These are phyloP conservation scores for Zaprionus bogoriensis DNA, from an alignment of 2,888 invertebrate species.

Conservation along the genomic window DNA sequence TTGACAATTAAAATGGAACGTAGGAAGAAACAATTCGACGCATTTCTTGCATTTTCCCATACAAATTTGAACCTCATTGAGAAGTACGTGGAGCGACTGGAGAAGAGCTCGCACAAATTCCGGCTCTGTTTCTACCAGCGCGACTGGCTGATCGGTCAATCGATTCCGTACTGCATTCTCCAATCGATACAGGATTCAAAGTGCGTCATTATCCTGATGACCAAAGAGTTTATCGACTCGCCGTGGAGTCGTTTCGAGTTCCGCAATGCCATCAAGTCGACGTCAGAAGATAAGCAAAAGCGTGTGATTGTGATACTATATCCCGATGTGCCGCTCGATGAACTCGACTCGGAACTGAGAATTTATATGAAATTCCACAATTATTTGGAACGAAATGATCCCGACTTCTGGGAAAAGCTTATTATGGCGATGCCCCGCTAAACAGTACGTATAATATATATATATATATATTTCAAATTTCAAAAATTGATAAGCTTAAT, in stretches of 20 bases:
- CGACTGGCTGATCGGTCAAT: not conserved
- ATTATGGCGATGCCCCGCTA: not conserved
- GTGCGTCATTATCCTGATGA: not conserved
- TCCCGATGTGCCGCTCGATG: not conserved
- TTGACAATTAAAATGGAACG: not conserved
- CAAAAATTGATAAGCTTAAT: too few species aligned
- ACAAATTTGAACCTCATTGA: not conserved
- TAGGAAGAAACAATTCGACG: not conserved
- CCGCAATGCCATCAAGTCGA: not conserved
- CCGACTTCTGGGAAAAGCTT: not conserved
- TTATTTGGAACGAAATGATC: not conserved
- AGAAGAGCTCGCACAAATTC: not conserved
- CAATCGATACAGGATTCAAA: not conserved
- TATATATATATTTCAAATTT: too few species aligned
- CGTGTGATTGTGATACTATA: not conserved
- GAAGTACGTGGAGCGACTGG: not conserved
- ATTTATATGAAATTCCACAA: not conserved
- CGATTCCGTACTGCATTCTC: not conserved
- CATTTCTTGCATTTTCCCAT: not conserved
- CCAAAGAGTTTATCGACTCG: not conserved
- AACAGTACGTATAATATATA: too few species aligned
- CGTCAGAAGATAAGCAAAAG: not conserved
- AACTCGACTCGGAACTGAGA: not conserved
- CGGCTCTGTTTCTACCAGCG: not conserved
- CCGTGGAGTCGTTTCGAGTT: not conserved